Base-by-base conservation (phyloP, 2,888 invertebrate genomes). In the Ennomos erosarius region DNA sequence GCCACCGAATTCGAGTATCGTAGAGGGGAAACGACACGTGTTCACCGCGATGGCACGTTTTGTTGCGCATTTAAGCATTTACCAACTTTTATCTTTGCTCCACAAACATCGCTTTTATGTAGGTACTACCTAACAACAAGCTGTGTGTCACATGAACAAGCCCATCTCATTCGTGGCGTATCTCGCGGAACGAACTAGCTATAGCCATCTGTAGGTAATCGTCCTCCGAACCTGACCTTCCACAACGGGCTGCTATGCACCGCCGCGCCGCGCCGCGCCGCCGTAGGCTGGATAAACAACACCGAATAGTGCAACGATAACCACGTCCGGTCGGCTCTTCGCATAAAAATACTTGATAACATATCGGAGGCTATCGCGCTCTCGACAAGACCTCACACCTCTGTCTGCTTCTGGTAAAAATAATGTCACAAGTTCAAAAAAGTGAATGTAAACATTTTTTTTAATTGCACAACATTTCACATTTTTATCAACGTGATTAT, bases 301-400 rank as follows among this genome's bases (percentile, higher is more conserved):
- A 70, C 65, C 70, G 63, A 74, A 68, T 70, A 73, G 70, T 74
- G 64, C 68, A 68, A 67, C 71, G 88, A 88, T 90, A 89, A 82
- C 78, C 76, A 82, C 85, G 88, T 89, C 90, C 90, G 88, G 84
- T 76, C 75, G 74, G 70, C 75, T 83, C 75, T 81, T 81, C 76
- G 60, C 68, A 69, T 65, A 65, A 73, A 55, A 69, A 69, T 67
- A 71, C 56, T 39, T 51, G 88, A 88, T 88, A 88, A 81, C 57
- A 48, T 64, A 64, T 69, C 64, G 42, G 46, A 46, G 68, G 67
- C 65, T 71, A 70, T 71, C 70, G 43, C 26, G 42, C 58, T 13
- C 49, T 34, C 46, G 40, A 35, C 26, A 26, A 26, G 26, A 26
- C 26, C 26, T 26, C 26, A 49, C 57, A 55, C 55, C 52, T 51